Percentiles rank a stretch among this genome's conserved stretches.
Conservation (phyloP, 92 coral and sea anemone genomes). For the Ricordea florida region DNA sequence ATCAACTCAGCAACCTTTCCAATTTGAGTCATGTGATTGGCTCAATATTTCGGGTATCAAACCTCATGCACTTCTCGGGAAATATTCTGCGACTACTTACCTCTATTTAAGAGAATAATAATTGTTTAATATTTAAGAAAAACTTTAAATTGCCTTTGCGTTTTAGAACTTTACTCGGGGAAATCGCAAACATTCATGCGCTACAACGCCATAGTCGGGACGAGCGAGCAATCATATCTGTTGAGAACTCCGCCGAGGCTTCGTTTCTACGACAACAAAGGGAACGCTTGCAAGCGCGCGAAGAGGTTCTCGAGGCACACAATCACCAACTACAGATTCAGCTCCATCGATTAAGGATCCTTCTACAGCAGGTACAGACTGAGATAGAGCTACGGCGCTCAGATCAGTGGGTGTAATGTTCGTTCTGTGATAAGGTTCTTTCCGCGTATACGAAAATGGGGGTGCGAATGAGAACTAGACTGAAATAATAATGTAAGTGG, state of each 20-base stretch:
- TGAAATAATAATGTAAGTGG: too few species aligned
- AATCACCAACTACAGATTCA: constrained; percentile 92
- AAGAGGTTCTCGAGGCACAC: constrained; percentile 95
- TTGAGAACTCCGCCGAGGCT: constrained; percentile 59
- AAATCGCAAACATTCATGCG: constrained; percentile 72
- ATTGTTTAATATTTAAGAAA: too few species aligned
- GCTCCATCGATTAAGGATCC: constrained; percentile 72
- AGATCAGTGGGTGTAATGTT: constrained; percentile 49
- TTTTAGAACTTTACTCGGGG: constrained; percentile 79
- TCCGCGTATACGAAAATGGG: too few species aligned
- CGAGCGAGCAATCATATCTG: constrained; percentile 25
- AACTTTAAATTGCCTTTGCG: too few species aligned
- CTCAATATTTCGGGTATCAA: too few species aligned
- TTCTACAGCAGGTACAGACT: constrained; percentile 88
- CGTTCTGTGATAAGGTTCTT: too few species aligned
- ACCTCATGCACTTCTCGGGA: too few species aligned
- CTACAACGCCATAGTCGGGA: constrained; percentile 48
- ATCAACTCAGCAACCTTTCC: too few species aligned
- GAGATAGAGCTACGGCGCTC: constrained; percentile 52
- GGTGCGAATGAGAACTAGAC: too few species aligned
- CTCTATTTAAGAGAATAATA: too few species aligned
- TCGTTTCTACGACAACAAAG: constrained; percentile 69
- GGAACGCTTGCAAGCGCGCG: constrained; percentile 91
- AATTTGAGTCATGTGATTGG: too few species aligned
- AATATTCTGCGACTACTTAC: too few species aligned